Conservation (phyloP, 1,140 invertebrate genomes). For the Hirudo medicinalis region DNA sequence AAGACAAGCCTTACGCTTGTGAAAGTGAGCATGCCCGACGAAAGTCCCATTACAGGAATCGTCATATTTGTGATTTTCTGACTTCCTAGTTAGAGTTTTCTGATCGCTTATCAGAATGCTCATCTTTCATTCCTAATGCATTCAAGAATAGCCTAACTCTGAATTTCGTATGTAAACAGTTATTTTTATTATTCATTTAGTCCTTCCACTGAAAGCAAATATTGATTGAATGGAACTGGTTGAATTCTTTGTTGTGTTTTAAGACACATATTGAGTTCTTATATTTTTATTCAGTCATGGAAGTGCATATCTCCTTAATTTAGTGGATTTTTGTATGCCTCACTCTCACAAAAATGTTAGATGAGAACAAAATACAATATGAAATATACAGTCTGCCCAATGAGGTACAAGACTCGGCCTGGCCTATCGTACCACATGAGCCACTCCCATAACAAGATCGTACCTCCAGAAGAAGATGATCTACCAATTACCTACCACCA, state of each 20-base stretch:
- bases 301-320: not conserved
- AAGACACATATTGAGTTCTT: not conserved
- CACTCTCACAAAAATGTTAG: not conserved
- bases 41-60: too few relatives aligned
- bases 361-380: constrained; percentile 2
- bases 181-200: constrained; percentile 2
- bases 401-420: constrained; percentile 89
- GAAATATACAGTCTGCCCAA: constrained; percentile 67
- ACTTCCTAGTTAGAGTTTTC: too few relatives aligned
- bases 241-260: constrained; percentile 1
- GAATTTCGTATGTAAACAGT: not conserved
- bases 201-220: not conserved
- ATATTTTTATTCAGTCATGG: not conserved
- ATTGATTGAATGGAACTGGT: not conserved
- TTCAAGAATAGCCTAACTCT: constrained; percentile 1
- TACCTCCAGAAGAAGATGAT: not conserved
- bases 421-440: constrained; percentile 92
- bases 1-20: constrained; percentile 79
- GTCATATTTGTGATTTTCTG: too few relatives aligned
- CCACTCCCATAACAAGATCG: constrained; percentile 66
- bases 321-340: not conserved
- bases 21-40: constrained; percentile 57
- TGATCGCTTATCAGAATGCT: too few relatives aligned
- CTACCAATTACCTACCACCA: too few relatives aligned
- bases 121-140: not conserved